phyloP scores from a whole-genome alignment of 2,113 vertebrate species.

The Labeo catla region DNA sequence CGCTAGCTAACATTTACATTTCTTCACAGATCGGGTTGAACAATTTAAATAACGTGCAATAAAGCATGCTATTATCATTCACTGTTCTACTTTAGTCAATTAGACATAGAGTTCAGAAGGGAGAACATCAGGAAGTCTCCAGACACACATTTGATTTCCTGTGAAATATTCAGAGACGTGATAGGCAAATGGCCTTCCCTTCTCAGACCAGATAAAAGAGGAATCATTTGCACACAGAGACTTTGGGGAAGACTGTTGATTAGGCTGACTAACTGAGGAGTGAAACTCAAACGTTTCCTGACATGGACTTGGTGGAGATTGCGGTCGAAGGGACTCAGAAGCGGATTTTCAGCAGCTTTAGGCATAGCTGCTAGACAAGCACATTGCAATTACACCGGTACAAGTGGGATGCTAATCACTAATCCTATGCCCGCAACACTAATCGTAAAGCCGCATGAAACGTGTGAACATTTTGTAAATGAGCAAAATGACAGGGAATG shows the following conservation, averaged over 20 bases:
- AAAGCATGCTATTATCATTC: conserved; percentile 1
- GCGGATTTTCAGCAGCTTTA: conserved; percentile 22
- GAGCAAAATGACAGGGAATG: neutral
- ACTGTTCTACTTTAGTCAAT: neutral
- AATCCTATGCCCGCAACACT: conserved; percentile 9
- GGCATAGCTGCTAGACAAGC: conserved; percentile 29
- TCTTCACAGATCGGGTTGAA: neutral
- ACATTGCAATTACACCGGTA: conserved; percentile 30
- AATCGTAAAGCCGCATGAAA: conserved; percentile 23
- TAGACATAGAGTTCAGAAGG: neutral
- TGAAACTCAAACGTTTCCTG: conserved; percentile 3
- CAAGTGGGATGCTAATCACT: conserved; percentile 26
- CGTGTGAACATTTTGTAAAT: conserved; percentile 10
- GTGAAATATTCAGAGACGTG: conserved; percentile 30
- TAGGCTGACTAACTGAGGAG: neutral
- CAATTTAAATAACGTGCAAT: neutral
- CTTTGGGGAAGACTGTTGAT: conserved; percentile 4
- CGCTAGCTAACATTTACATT: neutral
- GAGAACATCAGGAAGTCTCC: neutral
- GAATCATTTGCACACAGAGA: conserved; percentile 4
- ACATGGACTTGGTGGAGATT: conserved; percentile 5
- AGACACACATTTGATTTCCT: conserved; percentile 14
- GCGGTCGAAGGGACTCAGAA: neutral
- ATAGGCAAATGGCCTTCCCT: conserved; percentile 28
- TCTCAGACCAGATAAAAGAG: conserved; percentile 39